phyloP scores from a whole-genome alignment of 2,888 invertebrate genomes.

The Busseola fusca region DNA sequence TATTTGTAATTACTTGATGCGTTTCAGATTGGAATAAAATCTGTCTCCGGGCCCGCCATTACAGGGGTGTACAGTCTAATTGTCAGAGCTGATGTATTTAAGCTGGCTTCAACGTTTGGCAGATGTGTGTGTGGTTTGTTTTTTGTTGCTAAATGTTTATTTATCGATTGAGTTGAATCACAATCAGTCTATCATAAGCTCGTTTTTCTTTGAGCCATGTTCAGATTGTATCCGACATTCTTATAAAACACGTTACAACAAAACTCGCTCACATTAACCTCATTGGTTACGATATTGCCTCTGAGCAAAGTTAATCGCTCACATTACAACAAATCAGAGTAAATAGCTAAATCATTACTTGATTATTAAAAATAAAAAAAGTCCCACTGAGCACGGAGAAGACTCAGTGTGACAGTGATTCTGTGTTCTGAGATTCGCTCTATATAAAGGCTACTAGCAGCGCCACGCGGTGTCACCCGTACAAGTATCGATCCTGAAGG shows the following conservation, averaged over 20 bases:
- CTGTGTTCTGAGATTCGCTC: not conserved
- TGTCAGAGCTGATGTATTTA: slow-evolving; percentile 32
- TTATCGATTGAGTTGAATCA: not conserved
- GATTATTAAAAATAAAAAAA: too few relatives aligned
- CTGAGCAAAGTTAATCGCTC: too few relatives aligned
- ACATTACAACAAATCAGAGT: too few relatives aligned
- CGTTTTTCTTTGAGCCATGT: not conserved
- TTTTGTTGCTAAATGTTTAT: not conserved
- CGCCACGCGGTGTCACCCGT: too few relatives aligned
- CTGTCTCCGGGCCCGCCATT: slow-evolving; percentile 70
- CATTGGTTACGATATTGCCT: too few relatives aligned
- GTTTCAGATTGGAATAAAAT: slow-evolving; percentile 85
- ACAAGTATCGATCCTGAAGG: too few relatives aligned
- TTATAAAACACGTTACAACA: too few relatives aligned
- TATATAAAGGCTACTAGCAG: not conserved
- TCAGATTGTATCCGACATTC: too few relatives aligned
- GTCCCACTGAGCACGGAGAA: too few relatives aligned
- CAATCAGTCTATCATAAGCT: not conserved
- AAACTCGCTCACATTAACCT: too few relatives aligned
- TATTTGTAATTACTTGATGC: slow-evolving; percentile 86
- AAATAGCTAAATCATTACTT: too few relatives aligned
- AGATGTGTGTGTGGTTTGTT: too few relatives aligned
- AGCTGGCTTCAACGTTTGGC: slow-evolving; percentile 5
- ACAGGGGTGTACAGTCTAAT: slow-evolving; percentile 45
- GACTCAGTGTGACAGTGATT: not conserved